These are phyloP conservation scores for Eidolon helvum DNA, from an alignment of 2,113 vertebrate species.

Conservation along the genomic window DNA sequence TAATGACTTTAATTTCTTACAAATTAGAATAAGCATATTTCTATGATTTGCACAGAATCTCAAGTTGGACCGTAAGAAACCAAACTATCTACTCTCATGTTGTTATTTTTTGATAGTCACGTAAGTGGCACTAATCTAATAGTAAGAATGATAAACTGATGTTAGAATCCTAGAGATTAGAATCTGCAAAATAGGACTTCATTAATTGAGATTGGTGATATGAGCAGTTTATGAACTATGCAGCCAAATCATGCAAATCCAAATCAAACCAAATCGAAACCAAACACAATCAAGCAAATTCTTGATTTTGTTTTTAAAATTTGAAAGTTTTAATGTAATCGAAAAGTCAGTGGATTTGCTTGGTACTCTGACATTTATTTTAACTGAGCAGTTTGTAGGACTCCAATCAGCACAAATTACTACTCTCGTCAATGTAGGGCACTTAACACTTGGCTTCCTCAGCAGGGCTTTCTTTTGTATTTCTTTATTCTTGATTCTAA, in stretches of 20 bases:
- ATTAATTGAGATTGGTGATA: not conserved
- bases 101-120: too few species aligned
- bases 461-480: not conserved
- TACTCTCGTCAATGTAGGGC: not conserved
- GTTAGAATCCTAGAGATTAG: not conserved
- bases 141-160: not conserved
- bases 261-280: not conserved
- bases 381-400: not conserved
- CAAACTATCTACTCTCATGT: not conserved
- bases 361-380: not conserved
- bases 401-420: not conserved
- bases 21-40: not conserved
- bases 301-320: not conserved
- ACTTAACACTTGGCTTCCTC: slow-evolving; percentile 40
- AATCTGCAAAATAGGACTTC: not conserved
- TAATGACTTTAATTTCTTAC: not conserved
- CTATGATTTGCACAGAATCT: not conserved
- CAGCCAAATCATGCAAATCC: not conserved
- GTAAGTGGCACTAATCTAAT: too few species aligned
- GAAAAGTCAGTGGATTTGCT: not conserved
- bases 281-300: not conserved
- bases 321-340: not conserved
- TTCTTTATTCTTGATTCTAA: slow-evolving; percentile 43
- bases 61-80: not conserved
- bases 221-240: not conserved